phyloP scores from a whole-genome alignment of 2,113 vertebrate genomes.

The Sakesphorus luctuosus region DNA sequence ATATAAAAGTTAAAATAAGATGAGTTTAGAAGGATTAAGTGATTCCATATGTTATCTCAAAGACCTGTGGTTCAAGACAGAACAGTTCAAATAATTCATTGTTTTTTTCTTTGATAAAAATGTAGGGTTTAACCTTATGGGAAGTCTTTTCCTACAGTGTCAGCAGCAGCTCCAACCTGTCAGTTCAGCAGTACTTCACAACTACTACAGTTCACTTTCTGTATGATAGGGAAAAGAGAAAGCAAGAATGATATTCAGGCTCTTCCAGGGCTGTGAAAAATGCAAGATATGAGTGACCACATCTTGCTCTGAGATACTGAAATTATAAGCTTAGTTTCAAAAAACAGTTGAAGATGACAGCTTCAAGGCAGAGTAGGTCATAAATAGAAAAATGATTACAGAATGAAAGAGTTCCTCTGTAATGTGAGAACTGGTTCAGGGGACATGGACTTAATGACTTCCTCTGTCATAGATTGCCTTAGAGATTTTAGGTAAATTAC shows the following conservation, averaged over 20 bases:
- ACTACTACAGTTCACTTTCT: slow-evolving; percentile 58
- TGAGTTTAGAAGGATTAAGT: slow-evolving; percentile 72
- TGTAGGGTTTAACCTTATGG: slow-evolving; percentile 71
- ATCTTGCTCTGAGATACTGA: not conserved
- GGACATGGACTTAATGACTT: slow-evolving; percentile 21
- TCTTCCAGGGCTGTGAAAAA: slow-evolving; percentile 52
- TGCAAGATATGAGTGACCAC: not conserved
- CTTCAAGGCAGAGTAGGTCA: slow-evolving; percentile 36
- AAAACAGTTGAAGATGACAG: not conserved
- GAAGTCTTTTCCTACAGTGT: slow-evolving; percentile 71
- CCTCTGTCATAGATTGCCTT: slow-evolving; percentile 29
- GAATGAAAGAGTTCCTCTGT: slow-evolving; percentile 35
- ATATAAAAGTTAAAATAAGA: slow-evolving; percentile 72
- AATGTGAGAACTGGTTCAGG: not conserved
- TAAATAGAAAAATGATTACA: slow-evolving; percentile 53
- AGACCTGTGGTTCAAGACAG: slow-evolving; percentile 71
- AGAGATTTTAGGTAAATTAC: slow-evolving; percentile 31
- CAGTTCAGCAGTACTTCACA: slow-evolving; percentile 74
- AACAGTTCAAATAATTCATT: slow-evolving; percentile 74
- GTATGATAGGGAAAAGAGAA: slow-evolving; percentile 32
- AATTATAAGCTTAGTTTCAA: slow-evolving; percentile 33
- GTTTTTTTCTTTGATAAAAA: slow-evolving; percentile 76
- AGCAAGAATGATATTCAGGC: slow-evolving; percentile 31
- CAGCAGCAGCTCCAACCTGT: slow-evolving; percentile 73
- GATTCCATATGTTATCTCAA: slow-evolving; percentile 69